phyloP scores from a whole-genome alignment of 2,113 vertebrate genomes.

The Miniopterus natalensis region DNA sequence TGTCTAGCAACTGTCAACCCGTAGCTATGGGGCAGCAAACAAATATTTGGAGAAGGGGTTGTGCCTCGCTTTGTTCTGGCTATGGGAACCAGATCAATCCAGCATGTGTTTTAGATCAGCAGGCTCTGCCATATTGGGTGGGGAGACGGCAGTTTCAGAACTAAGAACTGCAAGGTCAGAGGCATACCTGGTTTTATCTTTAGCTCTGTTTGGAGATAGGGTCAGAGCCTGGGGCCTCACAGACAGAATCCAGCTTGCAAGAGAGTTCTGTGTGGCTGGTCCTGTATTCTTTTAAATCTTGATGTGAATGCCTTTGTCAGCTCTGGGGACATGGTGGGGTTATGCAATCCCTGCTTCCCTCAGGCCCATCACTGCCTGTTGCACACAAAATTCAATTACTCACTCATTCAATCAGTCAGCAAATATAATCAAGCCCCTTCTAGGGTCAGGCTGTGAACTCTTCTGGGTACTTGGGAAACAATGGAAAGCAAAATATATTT shows the following conservation, averaged over 20 bases:
- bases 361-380: background rate
- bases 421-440: background rate
- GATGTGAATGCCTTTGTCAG: slow-evolving; percentile 52
- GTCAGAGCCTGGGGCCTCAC: background rate
- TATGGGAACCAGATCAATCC: slow-evolving; percentile 60
- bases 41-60: slow-evolving; percentile 70
- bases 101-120: slow-evolving; percentile 71
- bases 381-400: background rate
- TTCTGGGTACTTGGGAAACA: slow-evolving; percentile 46
- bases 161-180: background rate
- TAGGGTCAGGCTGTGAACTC: background rate
- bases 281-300: slow-evolving; percentile 31
- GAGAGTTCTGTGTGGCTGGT: background rate
- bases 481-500: background rate
- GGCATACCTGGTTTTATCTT: slow-evolving; percentile 59
- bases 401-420: background rate
- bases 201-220: background rate
- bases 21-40: slow-evolving; percentile 70
- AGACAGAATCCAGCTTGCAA: slow-evolving; percentile 8
- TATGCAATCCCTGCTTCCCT: background rate
- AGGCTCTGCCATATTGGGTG: slow-evolving; percentile 50
- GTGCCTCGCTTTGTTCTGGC: slow-evolving; percentile 52
- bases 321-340: background rate
- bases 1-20: slow-evolving; percentile 75
- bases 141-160: background rate